phyloP scores from a whole-genome alignment of 2,113 vertebrate species.

The Sclerurus mexicanus region DNA sequence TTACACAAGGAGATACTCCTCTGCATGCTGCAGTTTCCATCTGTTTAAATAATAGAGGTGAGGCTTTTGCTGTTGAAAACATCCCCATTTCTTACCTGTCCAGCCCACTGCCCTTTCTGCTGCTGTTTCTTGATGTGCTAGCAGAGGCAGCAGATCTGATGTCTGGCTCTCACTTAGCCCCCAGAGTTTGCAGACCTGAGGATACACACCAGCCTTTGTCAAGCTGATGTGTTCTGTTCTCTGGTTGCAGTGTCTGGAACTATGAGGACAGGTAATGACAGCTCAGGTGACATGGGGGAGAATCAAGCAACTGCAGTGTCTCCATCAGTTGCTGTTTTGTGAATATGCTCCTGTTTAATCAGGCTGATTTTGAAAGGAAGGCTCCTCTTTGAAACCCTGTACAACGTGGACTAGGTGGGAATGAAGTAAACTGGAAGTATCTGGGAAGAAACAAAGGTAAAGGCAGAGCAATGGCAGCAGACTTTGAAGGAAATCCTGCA shows the following conservation, averaged over 20 bases:
- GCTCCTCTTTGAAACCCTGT: not conserved
- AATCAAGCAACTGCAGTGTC: not conserved
- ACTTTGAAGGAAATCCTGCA: not conserved
- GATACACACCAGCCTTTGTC: not conserved
- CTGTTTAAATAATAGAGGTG: constrained; percentile 72
- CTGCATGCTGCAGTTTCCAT: constrained; percentile 78
- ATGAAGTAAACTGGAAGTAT: not conserved
- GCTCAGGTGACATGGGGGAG: not conserved
- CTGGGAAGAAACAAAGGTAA: not conserved
- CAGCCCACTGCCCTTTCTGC: not conserved
- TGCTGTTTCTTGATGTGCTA: not conserved
- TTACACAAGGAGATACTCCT: constrained; percentile 74
- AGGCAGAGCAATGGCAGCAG: not conserved
- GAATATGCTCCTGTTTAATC: not conserved
- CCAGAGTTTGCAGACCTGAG: not conserved
- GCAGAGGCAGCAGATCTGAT: not conserved
- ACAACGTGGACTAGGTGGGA: not conserved
- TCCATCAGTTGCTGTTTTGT: not conserved
- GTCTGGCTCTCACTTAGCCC: not conserved
- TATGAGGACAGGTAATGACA: not conserved
- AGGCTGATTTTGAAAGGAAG: not conserved
- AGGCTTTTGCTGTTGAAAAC: not conserved
- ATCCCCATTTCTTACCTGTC: not conserved
- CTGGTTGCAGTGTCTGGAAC: not conserved
- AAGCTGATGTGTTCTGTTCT: not conserved